These are phyloP conservation scores for Hyphantria cunea DNA, from an alignment of 1,140 invertebrate species.

Conservation along the genomic window DNA sequence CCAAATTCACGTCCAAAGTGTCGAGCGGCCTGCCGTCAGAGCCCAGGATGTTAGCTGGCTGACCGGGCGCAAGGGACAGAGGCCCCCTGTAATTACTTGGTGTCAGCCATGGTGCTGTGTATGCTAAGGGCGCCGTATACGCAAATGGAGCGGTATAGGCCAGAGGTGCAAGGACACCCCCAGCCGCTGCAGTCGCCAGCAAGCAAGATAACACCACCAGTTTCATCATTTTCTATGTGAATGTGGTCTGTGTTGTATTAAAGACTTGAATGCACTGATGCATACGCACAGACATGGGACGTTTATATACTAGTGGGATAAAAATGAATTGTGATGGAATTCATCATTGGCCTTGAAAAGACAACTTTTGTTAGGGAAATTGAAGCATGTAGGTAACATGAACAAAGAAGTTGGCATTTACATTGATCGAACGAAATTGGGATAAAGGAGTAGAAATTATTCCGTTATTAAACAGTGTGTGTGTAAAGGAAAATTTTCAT, in stretches of 20 bases:
- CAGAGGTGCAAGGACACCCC: slow-evolving; percentile 3
- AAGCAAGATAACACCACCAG: slow-evolving; percentile 83
- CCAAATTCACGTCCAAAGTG: slow-evolving; percentile 74
- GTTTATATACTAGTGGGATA: slow-evolving; percentile 56
- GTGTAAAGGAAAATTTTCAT: too few species aligned
- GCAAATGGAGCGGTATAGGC: slow-evolving; percentile 26
- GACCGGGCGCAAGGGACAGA: slow-evolving; percentile 62
- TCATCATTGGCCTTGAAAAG: slow-evolving; percentile 58
- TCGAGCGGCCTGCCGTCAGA: slow-evolving; percentile 63
- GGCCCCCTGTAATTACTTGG: slow-evolving; percentile 56
- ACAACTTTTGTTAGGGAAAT: slow-evolving; percentile 49
- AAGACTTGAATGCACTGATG: slow-evolving; percentile 52
- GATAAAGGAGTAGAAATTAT: too few species aligned
- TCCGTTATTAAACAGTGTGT: too few species aligned
- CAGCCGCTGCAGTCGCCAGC: too few species aligned
- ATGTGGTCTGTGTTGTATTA: slow-evolving; percentile 70
- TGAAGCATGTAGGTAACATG: neutral
- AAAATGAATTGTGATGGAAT: slow-evolving; percentile 39
- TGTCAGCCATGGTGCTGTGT: slow-evolving; percentile 27
- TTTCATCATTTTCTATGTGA: slow-evolving; percentile 72
- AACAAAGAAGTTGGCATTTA: slow-evolving; percentile 2
- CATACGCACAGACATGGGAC: slow-evolving; percentile 24
- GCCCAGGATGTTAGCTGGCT: slow-evolving; percentile 60
- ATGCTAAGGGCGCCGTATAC: slow-evolving; percentile 31
- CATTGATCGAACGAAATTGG: too few species aligned